These are phyloP conservation scores for Nycticryphes semicollaris DNA, from an alignment of 2,113 vertebrate species.

Conservation along the genomic window DNA sequence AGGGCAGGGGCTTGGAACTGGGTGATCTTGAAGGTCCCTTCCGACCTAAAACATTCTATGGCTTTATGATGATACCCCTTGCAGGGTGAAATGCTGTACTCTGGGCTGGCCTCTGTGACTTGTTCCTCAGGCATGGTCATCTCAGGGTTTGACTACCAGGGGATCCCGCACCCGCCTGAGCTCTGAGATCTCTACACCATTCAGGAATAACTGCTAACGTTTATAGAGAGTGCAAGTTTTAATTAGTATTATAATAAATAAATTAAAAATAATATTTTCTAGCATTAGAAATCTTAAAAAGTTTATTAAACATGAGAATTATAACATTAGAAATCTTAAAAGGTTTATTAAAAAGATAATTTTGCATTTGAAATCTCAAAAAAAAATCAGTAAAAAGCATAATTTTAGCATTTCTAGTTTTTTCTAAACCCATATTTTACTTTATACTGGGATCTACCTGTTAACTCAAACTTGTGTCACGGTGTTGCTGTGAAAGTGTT, in stretches of 20 bases:
- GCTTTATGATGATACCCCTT: neutral
- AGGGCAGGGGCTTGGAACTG: neutral
- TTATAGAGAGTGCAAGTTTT: neutral
- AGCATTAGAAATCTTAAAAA: neutral
- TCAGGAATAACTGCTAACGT: fast-evolving
- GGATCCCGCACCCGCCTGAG: neutral
- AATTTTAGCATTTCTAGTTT: neutral
- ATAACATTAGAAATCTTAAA: neutral
- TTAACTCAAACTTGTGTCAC: neutral
- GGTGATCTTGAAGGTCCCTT: neutral
- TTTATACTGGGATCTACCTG: neutral
- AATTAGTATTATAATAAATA: neutral
- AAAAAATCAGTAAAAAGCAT: neutral
- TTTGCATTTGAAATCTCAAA: neutral
- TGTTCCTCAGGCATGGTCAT: neutral
- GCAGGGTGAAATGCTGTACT: neutral
- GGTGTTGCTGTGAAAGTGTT: neutral
- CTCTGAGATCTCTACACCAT: fast-evolving
- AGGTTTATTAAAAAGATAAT: neutral
- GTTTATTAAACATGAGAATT: neutral
- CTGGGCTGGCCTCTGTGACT: neutral
- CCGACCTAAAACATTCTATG: neutral
- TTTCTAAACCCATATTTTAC: neutral
- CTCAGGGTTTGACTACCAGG: fast-evolving
- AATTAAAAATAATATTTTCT: neutral